phyloP scores from a whole-genome alignment of 1,140 invertebrate genomes.

The Aphaenogaster ashmeadi region DNA sequence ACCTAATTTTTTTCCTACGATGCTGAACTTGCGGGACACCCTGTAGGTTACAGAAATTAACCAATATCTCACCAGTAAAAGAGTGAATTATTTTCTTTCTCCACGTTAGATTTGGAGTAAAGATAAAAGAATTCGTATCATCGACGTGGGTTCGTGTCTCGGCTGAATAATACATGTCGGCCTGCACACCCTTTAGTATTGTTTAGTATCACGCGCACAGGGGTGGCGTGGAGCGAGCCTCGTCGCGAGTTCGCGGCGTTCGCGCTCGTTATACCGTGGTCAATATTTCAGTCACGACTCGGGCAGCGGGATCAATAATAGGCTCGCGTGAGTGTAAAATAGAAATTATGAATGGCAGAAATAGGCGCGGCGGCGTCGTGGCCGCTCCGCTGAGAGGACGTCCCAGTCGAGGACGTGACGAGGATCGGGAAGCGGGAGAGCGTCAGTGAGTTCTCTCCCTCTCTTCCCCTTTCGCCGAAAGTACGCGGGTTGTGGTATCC shows the following conservation, averaged over 20 bases:
- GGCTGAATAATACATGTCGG: background rate
- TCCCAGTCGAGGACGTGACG: background rate
- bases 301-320: constrained; percentile 23
- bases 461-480: background rate
- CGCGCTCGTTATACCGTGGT: constrained; percentile 1
- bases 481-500: background rate
- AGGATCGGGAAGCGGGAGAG: background rate
- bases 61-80: background rate
- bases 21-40: background rate
- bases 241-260: background rate
- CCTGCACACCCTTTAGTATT: background rate
- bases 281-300: constrained; percentile 9
- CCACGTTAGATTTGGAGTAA: background rate
- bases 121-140: background rate
- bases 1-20: too few species aligned
- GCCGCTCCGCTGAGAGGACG: background rate
- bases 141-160: background rate
- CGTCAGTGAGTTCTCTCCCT: background rate
- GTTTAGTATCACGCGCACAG: background rate
- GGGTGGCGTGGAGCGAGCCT: background rate
- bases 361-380: background rate
- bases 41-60: background rate
- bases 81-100: background rate
- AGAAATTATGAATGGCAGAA: constrained; percentile 38
- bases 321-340: constrained; percentile 14